Evolutionary conservation across 2,797 vertebrate species (phyloP), one percentile per base, ranked within the genome.

Genomic region (Enteromius afrohamiltoni): DNA sequence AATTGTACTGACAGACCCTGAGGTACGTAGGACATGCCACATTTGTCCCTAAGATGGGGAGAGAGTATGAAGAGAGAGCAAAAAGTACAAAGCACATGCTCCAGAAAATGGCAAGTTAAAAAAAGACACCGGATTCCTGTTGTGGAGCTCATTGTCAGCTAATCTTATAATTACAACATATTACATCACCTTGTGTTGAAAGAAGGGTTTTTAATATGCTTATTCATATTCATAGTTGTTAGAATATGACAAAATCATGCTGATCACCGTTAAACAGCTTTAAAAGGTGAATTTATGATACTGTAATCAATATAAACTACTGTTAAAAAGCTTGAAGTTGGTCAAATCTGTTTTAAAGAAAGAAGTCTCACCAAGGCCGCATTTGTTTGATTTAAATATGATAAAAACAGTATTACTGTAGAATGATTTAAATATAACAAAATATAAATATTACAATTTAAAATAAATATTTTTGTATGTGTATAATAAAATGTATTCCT

Each of bases 1-100:
- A 82, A 82, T 76, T 68, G 80, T 53, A 65, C 80, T 82, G 80
- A 75, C 80, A 82, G 70, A 74, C 58, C 55, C 60, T 53, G 80
- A 82, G 80, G 58, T 74, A 73, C 2, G 53, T 23, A 65, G 69
- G 80, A 74, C 69, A 60, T 64, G 80, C 29, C 58, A 62, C 70
- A 74, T 75, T 82, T 82, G 70, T 75, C 42, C 58, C 29, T 40
- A 23, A 23, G 29, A 74, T 34, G 53, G 40, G 42, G 45, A 51
- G 29, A 29, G 55, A 62, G 42, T 21, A 2, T 58, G 16, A n/a
- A 78, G 17, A 47, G 26, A 29, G 69, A 40, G 53, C 53, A 49
- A 60, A 58, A 58, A 31, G 17, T 13, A 71, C 21, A 73, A 81
- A 81, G 37, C 37, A 17, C 21, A 31, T n/a, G 40, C 55, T 73